phyloP scores from a whole-genome alignment of 2,888 invertebrate species.

The Phania funesta region DNA sequence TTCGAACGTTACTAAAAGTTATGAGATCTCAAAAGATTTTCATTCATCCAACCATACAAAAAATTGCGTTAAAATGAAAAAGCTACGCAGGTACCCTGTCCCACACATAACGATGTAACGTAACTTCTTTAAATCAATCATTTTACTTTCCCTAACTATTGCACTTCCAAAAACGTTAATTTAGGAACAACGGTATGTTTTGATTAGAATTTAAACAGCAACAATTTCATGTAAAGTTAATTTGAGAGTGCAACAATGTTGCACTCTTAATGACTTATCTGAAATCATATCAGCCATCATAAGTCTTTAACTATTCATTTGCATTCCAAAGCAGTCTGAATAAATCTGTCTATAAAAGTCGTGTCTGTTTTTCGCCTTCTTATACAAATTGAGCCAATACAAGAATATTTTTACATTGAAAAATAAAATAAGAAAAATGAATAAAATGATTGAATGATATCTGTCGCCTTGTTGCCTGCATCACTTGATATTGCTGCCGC shows the following conservation, averaged over 20 bases:
- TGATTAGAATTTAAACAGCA: no score
- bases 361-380: constrained; percentile 2
- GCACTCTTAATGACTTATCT: constrained; percentile 2
- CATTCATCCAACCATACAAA: no score
- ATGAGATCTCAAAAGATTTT: no score
- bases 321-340: neutral
- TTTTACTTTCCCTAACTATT: no score
- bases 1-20: no score
- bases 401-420: constrained; percentile 12
- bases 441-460: constrained; percentile 64
- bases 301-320: constrained; percentile 16
- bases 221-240: no score
- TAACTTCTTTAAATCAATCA: no score
- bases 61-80: no score
- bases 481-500: constrained; percentile 56
- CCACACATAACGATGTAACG: no score
- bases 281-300: constrained; percentile 17
- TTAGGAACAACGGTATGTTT: no score
- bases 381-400: constrained; percentile 47
- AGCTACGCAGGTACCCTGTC: no score
- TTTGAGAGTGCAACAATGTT: neutral
- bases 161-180: no score
- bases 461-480: constrained; percentile 66
- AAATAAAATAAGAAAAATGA: constrained; percentile 9
- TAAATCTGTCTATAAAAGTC: constrained; percentile 3